These are phyloP conservation scores for Phacellophora camtschatica DNA, from an alignment of 30 jellyfish, hydroid and myxozoan species.

Conservation along the genomic window DNA sequence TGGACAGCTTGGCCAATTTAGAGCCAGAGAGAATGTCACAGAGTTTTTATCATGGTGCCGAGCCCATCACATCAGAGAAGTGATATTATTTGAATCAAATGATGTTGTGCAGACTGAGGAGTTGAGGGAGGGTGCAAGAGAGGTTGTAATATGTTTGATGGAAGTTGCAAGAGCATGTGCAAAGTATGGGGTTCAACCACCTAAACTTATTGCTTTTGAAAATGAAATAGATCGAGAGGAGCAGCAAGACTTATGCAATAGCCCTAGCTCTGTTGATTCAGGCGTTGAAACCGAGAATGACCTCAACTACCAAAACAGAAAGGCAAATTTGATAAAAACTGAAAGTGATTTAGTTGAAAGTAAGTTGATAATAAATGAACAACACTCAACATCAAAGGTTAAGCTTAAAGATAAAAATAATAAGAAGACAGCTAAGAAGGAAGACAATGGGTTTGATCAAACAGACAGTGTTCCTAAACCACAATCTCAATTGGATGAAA, in stretches of 20 bases:
- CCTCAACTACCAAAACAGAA: background rate
- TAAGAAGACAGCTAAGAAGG: background rate
- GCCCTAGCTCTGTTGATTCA: constrained; percentile 90
- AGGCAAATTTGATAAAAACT: background rate
- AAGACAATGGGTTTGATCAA: background rate
- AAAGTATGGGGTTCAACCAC: constrained; percentile 95
- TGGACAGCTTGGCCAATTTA: constrained; percentile 89
- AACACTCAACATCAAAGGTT: background rate
- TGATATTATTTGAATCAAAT: constrained; percentile 88
- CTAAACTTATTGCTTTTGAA: constrained; percentile 76
- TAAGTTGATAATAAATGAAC: background rate
- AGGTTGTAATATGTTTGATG: constrained; percentile 93
- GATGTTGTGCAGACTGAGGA: constrained; percentile 98
- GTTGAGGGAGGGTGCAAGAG: constrained; percentile 94
- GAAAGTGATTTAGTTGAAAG: background rate
- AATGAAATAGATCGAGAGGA: constrained; percentile 92
- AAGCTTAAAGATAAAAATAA: background rate
- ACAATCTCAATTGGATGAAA: constrained; percentile 61
- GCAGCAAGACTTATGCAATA: constrained; percentile 11
- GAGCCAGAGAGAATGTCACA: constrained; percentile 91
- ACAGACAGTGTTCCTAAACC: constrained; percentile 43
- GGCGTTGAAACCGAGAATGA: constrained; percentile 83
- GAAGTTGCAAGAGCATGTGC: constrained; percentile 91
- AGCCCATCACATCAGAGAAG: constrained; percentile 79
- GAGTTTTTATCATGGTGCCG: constrained; percentile 93